Conservation (phyloP, 1,140 invertebrate genomes). For the Mercenaria mercenaria region DNA sequence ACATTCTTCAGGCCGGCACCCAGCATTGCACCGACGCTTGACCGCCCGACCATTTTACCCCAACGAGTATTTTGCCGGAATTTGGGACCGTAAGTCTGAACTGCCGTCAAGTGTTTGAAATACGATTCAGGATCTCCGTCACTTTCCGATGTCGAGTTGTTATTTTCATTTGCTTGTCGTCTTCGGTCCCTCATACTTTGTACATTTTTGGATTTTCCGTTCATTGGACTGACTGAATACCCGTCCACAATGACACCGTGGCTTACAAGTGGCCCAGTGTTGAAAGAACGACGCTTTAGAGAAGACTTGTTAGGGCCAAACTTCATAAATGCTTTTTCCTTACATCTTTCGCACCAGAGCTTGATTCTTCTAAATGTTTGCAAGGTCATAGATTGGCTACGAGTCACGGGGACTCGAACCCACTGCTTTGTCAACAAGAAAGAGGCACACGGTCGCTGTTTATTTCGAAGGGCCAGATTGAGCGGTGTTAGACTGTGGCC, state of each 20-base stretch:
- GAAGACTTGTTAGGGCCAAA: slow-evolving; percentile 80
- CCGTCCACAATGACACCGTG: slow-evolving; percentile 82
- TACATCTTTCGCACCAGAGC: slow-evolving; percentile 83
- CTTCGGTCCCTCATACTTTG: slow-evolving; percentile 69
- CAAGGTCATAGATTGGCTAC: slow-evolving; percentile 80
- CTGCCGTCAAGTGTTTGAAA: slow-evolving; percentile 75
- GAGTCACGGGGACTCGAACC: slow-evolving; percentile 80
- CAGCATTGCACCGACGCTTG: slow-evolving; percentile 48
- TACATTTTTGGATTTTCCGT: slow-evolving; percentile 77
- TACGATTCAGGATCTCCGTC: slow-evolving; percentile 78
- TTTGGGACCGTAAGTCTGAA: slow-evolving; percentile 73
- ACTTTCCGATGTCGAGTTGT: slow-evolving; percentile 47
- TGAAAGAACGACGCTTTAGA: slow-evolving; percentile 77
- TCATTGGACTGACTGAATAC: slow-evolving; percentile 81
- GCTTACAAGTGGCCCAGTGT: slow-evolving; percentile 80
- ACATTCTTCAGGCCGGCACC: slow-evolving; percentile 49
- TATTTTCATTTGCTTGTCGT: slow-evolving; percentile 64
- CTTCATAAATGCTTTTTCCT: slow-evolving; percentile 80
- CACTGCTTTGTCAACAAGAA: slow-evolving; percentile 85
- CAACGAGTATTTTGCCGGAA: slow-evolving; percentile 74
- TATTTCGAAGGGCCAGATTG: slow-evolving; percentile 82
- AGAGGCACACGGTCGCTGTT: slow-evolving; percentile 82
- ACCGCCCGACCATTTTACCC: slow-evolving; percentile 72
- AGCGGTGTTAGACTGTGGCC: slow-evolving; percentile 82
- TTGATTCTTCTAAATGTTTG: slow-evolving; percentile 80